Conservation (phyloP, 2,113 vertebrate genomes). For the Casuarius casuarius region DNA sequence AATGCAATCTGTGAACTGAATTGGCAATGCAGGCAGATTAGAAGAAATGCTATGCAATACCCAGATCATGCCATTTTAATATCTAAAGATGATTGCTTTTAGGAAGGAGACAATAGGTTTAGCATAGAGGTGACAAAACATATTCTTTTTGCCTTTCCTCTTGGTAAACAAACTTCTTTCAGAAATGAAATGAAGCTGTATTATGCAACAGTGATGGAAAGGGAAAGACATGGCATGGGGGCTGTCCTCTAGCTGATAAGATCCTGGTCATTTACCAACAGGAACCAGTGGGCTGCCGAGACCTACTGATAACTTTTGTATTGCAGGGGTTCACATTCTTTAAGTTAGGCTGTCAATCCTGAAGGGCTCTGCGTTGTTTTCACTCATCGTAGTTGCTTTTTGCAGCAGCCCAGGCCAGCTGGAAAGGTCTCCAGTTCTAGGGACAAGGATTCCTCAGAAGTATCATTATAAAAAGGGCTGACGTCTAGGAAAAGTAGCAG, state of each 20-base stretch:
- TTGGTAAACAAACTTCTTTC: conserved; percentile 75
- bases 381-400: not conserved
- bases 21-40: conserved; percentile 67
- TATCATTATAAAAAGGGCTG: not conserved
- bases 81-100: conserved; percentile 77
- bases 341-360: not conserved
- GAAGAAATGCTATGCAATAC: conserved; percentile 61
- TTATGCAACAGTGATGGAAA: conserved; percentile 56
- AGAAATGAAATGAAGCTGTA: conserved; percentile 71
- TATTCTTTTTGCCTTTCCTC: conserved; percentile 71
- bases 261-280: conserved; percentile 8
- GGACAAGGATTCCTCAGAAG: not conserved
- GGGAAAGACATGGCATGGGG: not conserved
- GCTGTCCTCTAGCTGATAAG: conserved; percentile 17
- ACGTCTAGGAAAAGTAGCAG: not conserved
- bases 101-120: conserved; percentile 71
- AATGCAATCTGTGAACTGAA: conserved; percentile 71
- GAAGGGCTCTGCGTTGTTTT: not conserved
- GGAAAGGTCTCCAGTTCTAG: not conserved
- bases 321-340: not conserved
- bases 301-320: not conserved
- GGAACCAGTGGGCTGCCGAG: not conserved
- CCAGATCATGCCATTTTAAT: conserved; percentile 59
- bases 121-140: conserved; percentile 73
- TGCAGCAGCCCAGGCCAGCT: not conserved